Evolutionary conservation across 2,113 vertebrate species (phyloP).

Genomic region (Phylloscopus trochilus): DNA sequence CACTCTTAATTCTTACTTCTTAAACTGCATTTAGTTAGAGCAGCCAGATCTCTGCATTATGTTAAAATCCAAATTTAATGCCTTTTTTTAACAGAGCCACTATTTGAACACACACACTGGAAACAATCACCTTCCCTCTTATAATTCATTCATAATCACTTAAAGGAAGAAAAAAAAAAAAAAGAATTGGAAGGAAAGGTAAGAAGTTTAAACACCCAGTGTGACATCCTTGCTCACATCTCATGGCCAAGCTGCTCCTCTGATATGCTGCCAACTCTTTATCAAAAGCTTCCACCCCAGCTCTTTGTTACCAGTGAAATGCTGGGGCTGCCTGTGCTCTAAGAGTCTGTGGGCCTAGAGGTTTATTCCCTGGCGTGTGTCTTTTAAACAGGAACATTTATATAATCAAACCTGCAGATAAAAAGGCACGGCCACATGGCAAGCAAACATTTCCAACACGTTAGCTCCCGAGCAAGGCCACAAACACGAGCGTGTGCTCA

Average conservation of each 20-base stretch:
- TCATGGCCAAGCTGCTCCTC: not conserved
- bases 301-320: not conserved
- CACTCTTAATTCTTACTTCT: not conserved
- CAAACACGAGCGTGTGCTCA: fast-evolving
- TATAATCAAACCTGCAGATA: constrained; percentile 16
- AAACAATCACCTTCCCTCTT: not conserved
- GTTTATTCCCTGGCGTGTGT: not conserved
- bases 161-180: not conserved
- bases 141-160: not conserved
- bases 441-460: not conserved
- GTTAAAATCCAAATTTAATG: not conserved
- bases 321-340: not conserved
- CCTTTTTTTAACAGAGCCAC: not conserved
- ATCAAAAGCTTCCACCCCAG: not conserved
- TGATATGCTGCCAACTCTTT: constrained; percentile 2
- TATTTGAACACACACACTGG: not conserved
- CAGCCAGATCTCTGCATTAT: not conserved
- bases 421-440: not conserved
- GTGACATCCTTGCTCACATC: not conserved
- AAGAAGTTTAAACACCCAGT: not conserved
- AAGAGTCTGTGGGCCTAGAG: not conserved
- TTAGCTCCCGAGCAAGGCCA: not conserved
- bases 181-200: not conserved
- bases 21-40: not conserved
- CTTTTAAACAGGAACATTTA: constrained; percentile 44